Base-by-base conservation (phyloP, 2,113 vertebrate species). In the Vidua macroura region DNA sequence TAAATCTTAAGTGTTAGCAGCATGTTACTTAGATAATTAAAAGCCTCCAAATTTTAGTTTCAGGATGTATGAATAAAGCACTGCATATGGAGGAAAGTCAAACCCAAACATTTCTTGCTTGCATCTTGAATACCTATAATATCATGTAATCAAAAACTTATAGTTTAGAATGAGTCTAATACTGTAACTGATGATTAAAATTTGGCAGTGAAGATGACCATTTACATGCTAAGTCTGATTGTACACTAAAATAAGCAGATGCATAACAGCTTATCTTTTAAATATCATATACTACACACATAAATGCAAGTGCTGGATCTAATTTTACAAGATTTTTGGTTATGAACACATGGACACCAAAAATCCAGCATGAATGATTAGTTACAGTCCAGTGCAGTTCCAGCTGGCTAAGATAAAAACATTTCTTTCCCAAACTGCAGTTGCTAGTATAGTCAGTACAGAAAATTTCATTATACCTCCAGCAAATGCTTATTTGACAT, bases 261-360 rank as follows among this genome's bases (percentile, higher is more conserved):
- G 72, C 55, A 44, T 77, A 95, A 92, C 95, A 97, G 94, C 89
- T 98, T 97, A 96, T 92, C 94, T 97, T 96, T 96, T 96, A 96
- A 97, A 97, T 83, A 93, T 88, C 64, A 89, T 56, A 53, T 21
- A 95, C 55, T 94, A 91, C 95, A 88, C 87, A 93, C 69, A 67
- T 31, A 94, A 96, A 83, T 74, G 44, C 68, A 91, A 96, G 63
- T 78, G 79, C 92, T 95, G 92, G 84, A 94, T 92, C 83, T 91
- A 96, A 95, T 95, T 96, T 97, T 96, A 86, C 92, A 79, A 92
- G 96, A 97, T 96, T 96, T 97, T 95, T 96, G 87, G 84, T 95
- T 92, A 73, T 76, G 93, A 98, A 95, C 96, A 97, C 95, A 97
- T 85, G 86, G 97, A 96, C 96, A 96, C 93, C 86, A 93, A 83